Conservation (phyloP, 2,113 vertebrate species). For the Micronycteris hirsuta region DNA sequence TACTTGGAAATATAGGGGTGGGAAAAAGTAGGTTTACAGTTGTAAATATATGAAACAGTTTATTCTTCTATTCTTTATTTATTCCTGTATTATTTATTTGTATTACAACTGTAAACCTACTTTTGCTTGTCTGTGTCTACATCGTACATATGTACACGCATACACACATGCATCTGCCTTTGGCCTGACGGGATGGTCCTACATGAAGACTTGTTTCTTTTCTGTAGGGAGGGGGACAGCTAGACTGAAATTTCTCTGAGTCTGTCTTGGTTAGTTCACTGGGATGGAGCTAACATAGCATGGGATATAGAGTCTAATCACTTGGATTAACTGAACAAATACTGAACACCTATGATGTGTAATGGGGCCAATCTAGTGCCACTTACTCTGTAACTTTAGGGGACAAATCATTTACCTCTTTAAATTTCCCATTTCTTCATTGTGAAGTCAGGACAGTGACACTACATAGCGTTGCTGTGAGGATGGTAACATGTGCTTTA, state of each 20-base stretch:
- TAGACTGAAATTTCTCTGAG: neutral
- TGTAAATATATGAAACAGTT: neutral
- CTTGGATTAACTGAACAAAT: neutral
- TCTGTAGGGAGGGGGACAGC: neutral
- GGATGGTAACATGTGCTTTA: neutral
- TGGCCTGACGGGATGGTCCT: neutral
- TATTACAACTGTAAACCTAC: neutral
- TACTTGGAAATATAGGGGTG: neutral
- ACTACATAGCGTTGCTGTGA: neutral
- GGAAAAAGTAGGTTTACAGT: neutral
- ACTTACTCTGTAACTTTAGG: neutral
- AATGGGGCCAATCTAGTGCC: neutral
- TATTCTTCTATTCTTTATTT: neutral
- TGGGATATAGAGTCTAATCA: neutral
- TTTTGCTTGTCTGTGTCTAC: neutral
- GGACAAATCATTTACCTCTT: neutral
- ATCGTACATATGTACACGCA: no score
- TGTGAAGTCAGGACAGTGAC: neutral
- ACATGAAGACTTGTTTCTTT: neutral
- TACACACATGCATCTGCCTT: neutral
- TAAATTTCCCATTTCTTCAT: neutral
- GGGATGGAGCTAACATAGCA: neutral
- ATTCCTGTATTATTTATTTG: neutral
- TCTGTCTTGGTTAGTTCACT: neutral
- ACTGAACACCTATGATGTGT: neutral